Percentiles rank a stretch among this genome's conserved stretches.
phyloP scores from a whole-genome alignment of 2,113 vertebrate genomes.

The Loxodonta africana region DNA sequence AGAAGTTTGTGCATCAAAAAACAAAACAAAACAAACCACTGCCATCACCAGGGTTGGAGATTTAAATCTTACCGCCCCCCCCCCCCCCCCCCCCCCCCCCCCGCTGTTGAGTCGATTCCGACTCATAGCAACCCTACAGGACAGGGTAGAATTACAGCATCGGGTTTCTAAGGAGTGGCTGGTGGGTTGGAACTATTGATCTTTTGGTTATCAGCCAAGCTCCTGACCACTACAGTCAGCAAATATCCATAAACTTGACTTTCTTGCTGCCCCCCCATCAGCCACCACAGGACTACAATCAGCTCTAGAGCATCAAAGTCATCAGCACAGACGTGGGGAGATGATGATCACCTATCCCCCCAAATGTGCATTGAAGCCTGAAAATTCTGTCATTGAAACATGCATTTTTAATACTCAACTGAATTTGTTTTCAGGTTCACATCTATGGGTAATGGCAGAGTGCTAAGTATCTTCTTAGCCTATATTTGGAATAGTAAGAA shows the following conservation, averaged over 20 bases:
- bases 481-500: not conserved
- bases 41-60: too few species aligned
- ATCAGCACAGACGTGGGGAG: not conserved
- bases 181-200: too few species aligned
- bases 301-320: not conserved
- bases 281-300: not conserved
- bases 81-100: too few species aligned
- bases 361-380: not conserved
- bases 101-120: too few species aligned
- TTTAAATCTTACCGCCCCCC: too few species aligned
- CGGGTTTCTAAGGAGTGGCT: too few species aligned
- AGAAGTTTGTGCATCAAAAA: not conserved
- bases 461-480: not conserved
- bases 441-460: not conserved
- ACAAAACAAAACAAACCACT: too few species aligned
- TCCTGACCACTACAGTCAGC: not conserved
- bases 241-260: not conserved
- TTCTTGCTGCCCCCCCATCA: not conserved
- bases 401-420: constrained; percentile 17
- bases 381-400: constrained; percentile 3
- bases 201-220: too few species aligned
- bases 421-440: constrained; percentile 34
- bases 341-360: not conserved
- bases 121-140: too few species aligned
- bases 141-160: too few species aligned